Evolutionary conservation across 37 sponge, comb jelly and placozoan species (phyloP), one percentile per base, ranked within the genome.

Genomic region (Hexactinellida sp.): DNA sequence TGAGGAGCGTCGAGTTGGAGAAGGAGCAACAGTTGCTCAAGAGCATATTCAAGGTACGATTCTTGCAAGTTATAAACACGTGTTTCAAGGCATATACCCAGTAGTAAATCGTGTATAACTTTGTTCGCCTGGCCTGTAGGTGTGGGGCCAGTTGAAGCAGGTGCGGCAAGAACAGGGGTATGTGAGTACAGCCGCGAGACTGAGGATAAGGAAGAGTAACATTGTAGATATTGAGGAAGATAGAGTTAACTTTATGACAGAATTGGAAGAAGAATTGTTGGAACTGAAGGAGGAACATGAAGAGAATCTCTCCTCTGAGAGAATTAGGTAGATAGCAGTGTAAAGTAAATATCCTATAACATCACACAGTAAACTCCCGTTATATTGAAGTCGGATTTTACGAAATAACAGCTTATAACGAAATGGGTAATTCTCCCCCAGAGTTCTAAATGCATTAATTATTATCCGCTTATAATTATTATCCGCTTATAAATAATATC

Each of bases 21-120:
- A 86, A 86, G 82, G 87, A 86, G 36, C 71, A 86, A 32, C 32
- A 71, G 36, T 76, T 86, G 87, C 28, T 86, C 0, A 86, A 32
- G 35, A 54, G 47, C n/a, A 86, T 86, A 38, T 82, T 86, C 28
- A 86, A 13, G 47, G 47, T 41, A 41, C 5, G n/a, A n/a, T n/a
- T n/a, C n/a, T n/a, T n/a, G n/a, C n/a, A n/a, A n/a, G n/a, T n/a
- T n/a, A n/a, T n/a, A n/a, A n/a, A n/a, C n/a, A n/a, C n/a, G n/a
- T n/a, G n/a, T n/a, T n/a, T n/a, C n/a, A n/a, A n/a, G n/a, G n/a
- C n/a, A n/a, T n/a, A n/a, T n/a, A n/a, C n/a, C n/a, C n/a, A n/a
- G n/a, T n/a, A n/a, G n/a, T n/a, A n/a, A n/a, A n/a, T n/a, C n/a
- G n/a, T n/a, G n/a, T n/a, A n/a, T n/a, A n/a, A n/a, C n/a, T n/a